A percentile compares a stretch with the other conserved stretches of the same genome.
Evolutionary conservation across 2,113 vertebrate genomes (phyloP).

Genomic region (Plestiodon gilberti): DNA sequence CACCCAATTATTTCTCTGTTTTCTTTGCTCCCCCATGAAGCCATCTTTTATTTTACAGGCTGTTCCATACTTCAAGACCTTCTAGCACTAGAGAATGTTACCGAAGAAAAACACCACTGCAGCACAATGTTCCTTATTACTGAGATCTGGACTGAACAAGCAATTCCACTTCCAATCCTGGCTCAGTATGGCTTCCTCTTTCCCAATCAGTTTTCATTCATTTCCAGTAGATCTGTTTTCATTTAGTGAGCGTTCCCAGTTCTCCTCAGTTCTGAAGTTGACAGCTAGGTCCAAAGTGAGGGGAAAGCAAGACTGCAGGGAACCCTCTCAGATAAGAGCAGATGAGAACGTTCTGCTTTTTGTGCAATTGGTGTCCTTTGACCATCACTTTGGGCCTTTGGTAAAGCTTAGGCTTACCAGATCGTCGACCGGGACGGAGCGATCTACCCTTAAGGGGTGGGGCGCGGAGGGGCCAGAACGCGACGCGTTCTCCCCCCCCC

Average conservation of each 20-base stretch:
- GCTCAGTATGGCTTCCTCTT: background rate
- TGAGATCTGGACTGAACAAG: constrained; percentile 13
- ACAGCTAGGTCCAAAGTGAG: background rate
- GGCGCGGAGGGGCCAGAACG: too few species aligned
- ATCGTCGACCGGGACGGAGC: too few species aligned
- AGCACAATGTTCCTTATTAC: constrained; percentile 10
- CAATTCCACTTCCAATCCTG: constrained; percentile 18
- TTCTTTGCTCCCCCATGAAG: background rate
- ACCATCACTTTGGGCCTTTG: background rate
- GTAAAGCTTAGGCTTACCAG: too few species aligned
- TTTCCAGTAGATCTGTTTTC: background rate
- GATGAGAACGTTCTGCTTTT: background rate
- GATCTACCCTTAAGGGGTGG: too few species aligned
- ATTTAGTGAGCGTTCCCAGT: constrained; percentile 4
- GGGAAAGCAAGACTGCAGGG: background rate
- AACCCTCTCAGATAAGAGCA: background rate
- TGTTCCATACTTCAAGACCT: background rate
- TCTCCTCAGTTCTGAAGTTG: background rate
- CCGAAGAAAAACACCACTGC: constrained; percentile 1
- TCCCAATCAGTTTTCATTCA: background rate
- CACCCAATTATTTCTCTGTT: background rate
- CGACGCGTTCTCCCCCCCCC: too few species aligned
- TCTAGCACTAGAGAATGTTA: background rate
- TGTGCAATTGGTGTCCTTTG: background rate
- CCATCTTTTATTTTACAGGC: background rate